Evolutionary conservation across 1,140 invertebrate genomes (phyloP).

Genomic region (Phthorimaea operculella): DNA sequence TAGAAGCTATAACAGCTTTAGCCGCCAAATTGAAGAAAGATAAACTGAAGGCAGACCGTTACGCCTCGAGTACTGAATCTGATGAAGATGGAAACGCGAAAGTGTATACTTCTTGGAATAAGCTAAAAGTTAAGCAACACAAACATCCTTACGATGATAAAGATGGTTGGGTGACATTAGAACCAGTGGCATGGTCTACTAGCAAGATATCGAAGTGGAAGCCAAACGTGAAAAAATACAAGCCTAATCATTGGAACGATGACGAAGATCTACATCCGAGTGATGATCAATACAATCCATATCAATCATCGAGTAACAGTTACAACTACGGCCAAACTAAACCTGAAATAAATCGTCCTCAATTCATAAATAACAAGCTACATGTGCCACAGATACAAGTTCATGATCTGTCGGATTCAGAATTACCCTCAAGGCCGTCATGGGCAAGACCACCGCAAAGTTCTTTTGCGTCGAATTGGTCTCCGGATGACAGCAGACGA

Average conservation of each 20-base stretch:
- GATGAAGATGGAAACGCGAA: constrained; percentile 47
- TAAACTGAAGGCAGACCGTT: constrained; percentile 44
- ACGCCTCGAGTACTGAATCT: constrained; percentile 31
- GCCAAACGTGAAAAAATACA: constrained; percentile 68
- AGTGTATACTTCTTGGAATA: constrained; percentile 64
- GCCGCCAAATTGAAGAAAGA: constrained; percentile 52
- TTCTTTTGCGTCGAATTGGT: constrained; percentile 45
- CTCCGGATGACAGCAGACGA: constrained; percentile 48
- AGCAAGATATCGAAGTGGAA: constrained; percentile 86
- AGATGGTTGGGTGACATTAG: constrained; percentile 80
- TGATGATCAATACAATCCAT: constrained; percentile 34
- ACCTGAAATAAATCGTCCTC: constrained; percentile 36
- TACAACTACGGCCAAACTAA: constrained; percentile 46
- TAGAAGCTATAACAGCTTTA: constrained; percentile 56
- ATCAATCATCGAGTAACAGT: constrained; percentile 34
- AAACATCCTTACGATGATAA: constrained; percentile 74
- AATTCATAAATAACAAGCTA: constrained; percentile 53
- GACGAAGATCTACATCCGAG: constrained; percentile 46
- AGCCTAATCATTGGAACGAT: constrained; percentile 54
- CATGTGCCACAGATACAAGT: constrained; percentile 25
- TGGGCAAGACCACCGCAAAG: constrained; percentile 51
- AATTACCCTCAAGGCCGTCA: constrained; percentile 52
- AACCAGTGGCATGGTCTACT: constrained; percentile 81
- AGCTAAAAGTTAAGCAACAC: constrained; percentile 65
- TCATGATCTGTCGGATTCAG: constrained; percentile 39